Base-by-base conservation (phyloP, 1,140 invertebrate species). In the Ceratoteleas bidentatus region DNA sequence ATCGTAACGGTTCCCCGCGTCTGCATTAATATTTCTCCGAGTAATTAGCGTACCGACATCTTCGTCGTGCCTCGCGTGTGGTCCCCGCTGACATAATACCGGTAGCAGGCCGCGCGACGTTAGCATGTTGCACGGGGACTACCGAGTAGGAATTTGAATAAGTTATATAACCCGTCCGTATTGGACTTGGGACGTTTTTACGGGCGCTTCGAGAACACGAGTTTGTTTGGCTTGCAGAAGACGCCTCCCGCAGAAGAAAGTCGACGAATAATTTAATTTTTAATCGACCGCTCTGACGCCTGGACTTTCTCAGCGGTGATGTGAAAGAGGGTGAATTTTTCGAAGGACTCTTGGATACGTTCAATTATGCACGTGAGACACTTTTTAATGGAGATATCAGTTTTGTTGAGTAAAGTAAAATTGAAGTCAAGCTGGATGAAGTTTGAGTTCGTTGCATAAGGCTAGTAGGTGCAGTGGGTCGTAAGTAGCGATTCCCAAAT, bases 81-180 rank as follows among this genome's bases (percentile, higher is more conserved):
- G 86, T 86, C 85, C 61, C 81, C 66, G 61, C 84, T 87, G 84
- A 84, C 87, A 84, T 84, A 86, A 88, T 86, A 86, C 78, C 76
- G 85, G 75, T 82, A 84, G 82, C 77, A 36, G 54, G 57, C 62
- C 49, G 45, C 33, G 47, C 65, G 56, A 72, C 68, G 47, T 65
- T 40, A 66, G 33, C 60, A 40, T 79, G 54, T 79, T 66, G 53
- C 61, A 61, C 72, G 15, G 66, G 45, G 60, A 78, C 75, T 78
- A 65, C 66, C 66, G 52, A 62, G 66, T 53, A 45, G 8, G 65
- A 66, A 79, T 73, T 82, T 82, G 62, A 82, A 82, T 82, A 82
- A 68, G 56, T 77, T 82, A 82, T 82, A 77, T 76, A 82, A 77
- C 66, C 10, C 36, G 47, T 33, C 56, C 47, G 65, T 72, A 65